Evolutionary conservation across 2,888 invertebrate genomes (phyloP).

Genomic region (Mythimna albipuncta): DNA sequence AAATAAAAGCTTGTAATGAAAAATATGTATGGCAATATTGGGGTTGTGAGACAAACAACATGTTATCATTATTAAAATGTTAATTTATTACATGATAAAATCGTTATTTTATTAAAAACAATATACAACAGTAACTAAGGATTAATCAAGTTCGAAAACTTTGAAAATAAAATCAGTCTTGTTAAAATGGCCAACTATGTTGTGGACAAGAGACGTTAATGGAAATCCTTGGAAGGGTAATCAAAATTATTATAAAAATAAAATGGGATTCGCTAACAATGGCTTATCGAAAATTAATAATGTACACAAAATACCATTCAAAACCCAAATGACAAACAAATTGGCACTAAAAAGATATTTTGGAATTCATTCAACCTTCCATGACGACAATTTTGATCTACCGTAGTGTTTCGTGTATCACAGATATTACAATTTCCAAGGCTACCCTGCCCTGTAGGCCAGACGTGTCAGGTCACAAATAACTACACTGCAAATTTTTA

Average conservation of each 20-base stretch:
- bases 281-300: conserved; percentile 78
- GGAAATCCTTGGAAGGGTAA: conserved; percentile 80
- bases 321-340: conserved; percentile 75
- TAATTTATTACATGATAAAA: conserved; percentile 90
- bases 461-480: no score
- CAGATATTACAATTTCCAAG: conserved; percentile 80
- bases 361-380: conserved; percentile 65
- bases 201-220: conserved; percentile 80
- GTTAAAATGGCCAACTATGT: conserved; percentile 90
- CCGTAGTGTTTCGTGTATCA: conserved; percentile 76
- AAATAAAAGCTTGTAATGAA: no score
- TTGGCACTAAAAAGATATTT: conserved; percentile 81
- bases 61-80: conserved; percentile 80
- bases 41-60: conserved; percentile 57
- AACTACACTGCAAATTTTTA: no score
- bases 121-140: conserved; percentile 89
- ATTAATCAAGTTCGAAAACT: conserved; percentile 86
- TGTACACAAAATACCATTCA: conserved; percentile 78
- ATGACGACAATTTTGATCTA: conserved; percentile 63
- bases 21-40: background rate
- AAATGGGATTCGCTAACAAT: conserved; percentile 77
- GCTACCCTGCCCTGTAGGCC: conserved; percentile 48
- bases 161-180: conserved; percentile 91
- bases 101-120: conserved; percentile 88
- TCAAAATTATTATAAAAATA: conserved; percentile 76